Base-by-base conservation (phyloP, 2,113 vertebrate species). In the Phocoena phocoena region DNA sequence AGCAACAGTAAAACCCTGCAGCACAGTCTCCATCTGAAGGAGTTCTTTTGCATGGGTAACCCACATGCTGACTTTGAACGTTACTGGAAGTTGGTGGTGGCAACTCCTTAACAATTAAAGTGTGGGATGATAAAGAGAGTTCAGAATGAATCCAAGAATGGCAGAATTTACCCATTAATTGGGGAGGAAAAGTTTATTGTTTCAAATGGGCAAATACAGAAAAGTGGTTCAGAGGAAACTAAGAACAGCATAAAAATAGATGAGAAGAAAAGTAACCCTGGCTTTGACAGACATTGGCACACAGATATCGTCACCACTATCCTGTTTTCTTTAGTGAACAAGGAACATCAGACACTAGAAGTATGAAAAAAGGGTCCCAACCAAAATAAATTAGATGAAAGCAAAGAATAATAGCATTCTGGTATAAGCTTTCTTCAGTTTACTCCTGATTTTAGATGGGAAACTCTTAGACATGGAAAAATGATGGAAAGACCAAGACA, bases 11-110 rank as follows among this genome's bases (percentile, higher is more conserved):
- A 98, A 97, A 83, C 97, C 11, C 97, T 99, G 89, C 98, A 95
- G 63, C 71, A 71, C 67, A 99, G 99, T 96, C 1, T 98, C 63
- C 98, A 99, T 60, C 68, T 77, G 38, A 96, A 94, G 12, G 99
- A 99, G 93, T 98, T 99, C 5, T 99, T 99, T 93, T 97, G 99
- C 83, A 91, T 99, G 86, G 99, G 99, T 47, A 99, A 99, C 95
- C 99, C 99, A 53, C 99, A 99, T 93, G 92, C 98, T 10, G 97
- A 98, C 68, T 99, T 99, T 79, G 95, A 99, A 36, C 98, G 99
- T 81, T 99, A 99, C 97, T 98, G 99, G 65, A 97, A 98, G 85
- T 99, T 98, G 60, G 98, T 99, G 65, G 98, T 99, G 84, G 98
- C 98, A 28, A 97, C 98, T 8, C 98, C 99, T 94, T 99, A 98